phyloP scores from a whole-genome alignment of 1,140 invertebrate genomes.

The Zaprionus tsacasi region DNA sequence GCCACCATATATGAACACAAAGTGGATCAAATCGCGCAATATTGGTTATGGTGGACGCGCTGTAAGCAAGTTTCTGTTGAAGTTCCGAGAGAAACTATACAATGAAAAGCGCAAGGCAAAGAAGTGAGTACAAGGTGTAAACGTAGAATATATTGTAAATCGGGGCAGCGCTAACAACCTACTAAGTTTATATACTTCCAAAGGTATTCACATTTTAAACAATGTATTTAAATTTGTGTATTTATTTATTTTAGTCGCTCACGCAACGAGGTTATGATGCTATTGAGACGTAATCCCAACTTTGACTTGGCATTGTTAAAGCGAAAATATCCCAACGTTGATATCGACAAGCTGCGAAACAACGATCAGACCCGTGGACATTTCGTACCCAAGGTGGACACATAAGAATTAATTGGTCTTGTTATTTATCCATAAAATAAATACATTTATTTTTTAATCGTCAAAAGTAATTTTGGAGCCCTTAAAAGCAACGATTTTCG shows the following conservation, averaged over 20 bases:
- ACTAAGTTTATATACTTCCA: background rate
- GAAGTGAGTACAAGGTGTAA: conserved; percentile 83
- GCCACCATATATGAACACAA: conserved; percentile 87
- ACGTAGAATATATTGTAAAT: background rate
- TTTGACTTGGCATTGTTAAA: conserved; percentile 89
- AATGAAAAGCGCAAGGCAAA: conserved; percentile 85
- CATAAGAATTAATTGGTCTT: conserved; percentile 16
- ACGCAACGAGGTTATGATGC: conserved; percentile 87
- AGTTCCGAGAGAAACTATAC: conserved; percentile 88
- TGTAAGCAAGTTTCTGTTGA: conserved; percentile 87
- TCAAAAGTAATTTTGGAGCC: conserved; percentile 84
- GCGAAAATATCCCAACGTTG: conserved; percentile 90
- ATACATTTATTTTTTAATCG: conserved; percentile 35
- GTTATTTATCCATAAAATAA: conserved; percentile 15
- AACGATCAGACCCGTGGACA: conserved; percentile 87
- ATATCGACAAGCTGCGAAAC: conserved; percentile 88
- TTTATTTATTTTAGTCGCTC: conserved; percentile 86
- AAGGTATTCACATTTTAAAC: background rate
- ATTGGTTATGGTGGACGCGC: conserved; percentile 85
- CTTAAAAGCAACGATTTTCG: conserved; percentile 71
- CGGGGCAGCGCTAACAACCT: background rate
- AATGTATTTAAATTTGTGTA: conserved; percentile 24
- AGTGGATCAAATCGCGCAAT: conserved; percentile 86
- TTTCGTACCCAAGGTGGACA: conserved; percentile 85
- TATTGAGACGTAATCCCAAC: conserved; percentile 91